phyloP scores from a whole-genome alignment of 2,888 invertebrate species.

The Drosophila atripex region DNA sequence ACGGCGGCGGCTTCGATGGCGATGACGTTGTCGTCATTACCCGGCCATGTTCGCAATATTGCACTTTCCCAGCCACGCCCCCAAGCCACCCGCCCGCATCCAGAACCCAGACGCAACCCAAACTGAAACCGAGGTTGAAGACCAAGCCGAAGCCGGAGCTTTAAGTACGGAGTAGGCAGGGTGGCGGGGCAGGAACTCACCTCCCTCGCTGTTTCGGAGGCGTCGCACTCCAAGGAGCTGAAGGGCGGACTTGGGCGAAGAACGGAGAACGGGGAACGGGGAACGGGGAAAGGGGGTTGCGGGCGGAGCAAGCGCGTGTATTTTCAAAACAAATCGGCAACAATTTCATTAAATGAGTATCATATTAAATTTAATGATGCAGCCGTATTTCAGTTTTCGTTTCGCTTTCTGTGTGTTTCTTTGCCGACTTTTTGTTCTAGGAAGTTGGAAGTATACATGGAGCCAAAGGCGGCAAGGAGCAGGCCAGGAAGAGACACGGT shows the following conservation, averaged over 20 bases:
- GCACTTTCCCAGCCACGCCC: constrained; percentile 68
- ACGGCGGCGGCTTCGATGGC: constrained; percentile 42
- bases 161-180: neutral
- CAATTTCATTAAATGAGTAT: constrained; percentile 85
- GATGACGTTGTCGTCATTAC: constrained; percentile 71
- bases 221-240: constrained; percentile 57
- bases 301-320: constrained; percentile 80
- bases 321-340: constrained; percentile 85
- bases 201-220: constrained; percentile 56
- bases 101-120: constrained; percentile 11
- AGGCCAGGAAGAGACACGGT: constrained; percentile 47
- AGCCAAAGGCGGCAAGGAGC: constrained; percentile 11
- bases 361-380: constrained; percentile 85
- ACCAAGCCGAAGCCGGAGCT: constrained; percentile 5
- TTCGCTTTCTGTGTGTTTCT: constrained; percentile 61
- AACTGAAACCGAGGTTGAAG: constrained; percentile 22
- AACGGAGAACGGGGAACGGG: neutral
- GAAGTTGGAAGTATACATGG: constrained; percentile 6
- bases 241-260: neutral
- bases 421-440: constrained; percentile 69
- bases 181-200: constrained; percentile 12
- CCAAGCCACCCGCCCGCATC: constrained; percentile 55
- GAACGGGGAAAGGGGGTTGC: constrained; percentile 2
- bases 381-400: constrained; percentile 84
- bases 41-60: constrained; percentile 78